Evolutionary conservation across 2,113 vertebrate species (phyloP).

Genomic region (Elaphurus davidianus): DNA sequence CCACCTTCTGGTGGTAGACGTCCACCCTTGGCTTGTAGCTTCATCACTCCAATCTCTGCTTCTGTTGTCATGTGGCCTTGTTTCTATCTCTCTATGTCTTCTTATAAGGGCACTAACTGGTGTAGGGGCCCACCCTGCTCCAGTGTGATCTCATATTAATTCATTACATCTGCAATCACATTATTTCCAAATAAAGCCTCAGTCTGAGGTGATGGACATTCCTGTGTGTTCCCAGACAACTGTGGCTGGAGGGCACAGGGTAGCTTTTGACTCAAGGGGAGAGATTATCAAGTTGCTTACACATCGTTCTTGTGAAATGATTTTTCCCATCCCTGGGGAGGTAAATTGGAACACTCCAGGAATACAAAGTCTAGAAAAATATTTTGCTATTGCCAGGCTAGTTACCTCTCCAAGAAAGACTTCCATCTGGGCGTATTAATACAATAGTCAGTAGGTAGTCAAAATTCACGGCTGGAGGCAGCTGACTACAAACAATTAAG

Average conservation of each 20-base stretch:
- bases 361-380: not conserved
- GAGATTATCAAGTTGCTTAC: not conserved
- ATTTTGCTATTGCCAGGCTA: not conserved
- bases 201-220: not conserved
- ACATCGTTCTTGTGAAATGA: not conserved
- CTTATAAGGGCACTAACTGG: not conserved
- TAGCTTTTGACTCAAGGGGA: not conserved
- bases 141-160: not conserved
- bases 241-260: no score
- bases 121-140: no score
- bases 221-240: not conserved
- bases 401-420: not conserved
- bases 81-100: not conserved
- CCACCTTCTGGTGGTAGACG: not conserved
- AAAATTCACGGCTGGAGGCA: not conserved
- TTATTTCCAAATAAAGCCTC: not conserved
- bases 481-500: no score
- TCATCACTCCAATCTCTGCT: accelerated
- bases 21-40: accelerated
- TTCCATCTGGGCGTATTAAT: no score
- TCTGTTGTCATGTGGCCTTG: accelerated
- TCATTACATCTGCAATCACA: not conserved
- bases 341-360: not conserved
- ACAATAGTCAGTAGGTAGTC: not conserved
- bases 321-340: not conserved